Evolutionary conservation across 2,888 invertebrate species (phyloP).

Genomic region (Strigamia maritima): DNA sequence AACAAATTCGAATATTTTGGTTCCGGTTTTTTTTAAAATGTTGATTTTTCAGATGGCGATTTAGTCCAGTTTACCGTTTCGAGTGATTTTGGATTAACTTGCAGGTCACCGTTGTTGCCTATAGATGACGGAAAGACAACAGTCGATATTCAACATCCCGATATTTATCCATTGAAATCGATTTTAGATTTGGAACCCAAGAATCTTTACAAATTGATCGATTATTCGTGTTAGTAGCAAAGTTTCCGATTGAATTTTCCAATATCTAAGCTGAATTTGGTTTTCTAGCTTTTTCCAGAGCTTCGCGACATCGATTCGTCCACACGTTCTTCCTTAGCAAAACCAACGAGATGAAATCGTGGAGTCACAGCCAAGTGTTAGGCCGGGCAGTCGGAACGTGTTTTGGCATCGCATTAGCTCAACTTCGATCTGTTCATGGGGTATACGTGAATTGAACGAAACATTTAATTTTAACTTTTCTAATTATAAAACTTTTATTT

Average conservation of each 20-base stretch:
- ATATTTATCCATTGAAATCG: slow-evolving; percentile 70
- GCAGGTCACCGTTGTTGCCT: slow-evolving; percentile 58
- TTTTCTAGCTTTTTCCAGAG: slow-evolving; percentile 35
- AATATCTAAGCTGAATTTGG: background rate
- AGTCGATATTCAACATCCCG: slow-evolving; percentile 63
- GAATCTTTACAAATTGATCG: slow-evolving; percentile 63
- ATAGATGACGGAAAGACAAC: slow-evolving; percentile 53
- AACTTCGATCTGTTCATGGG: slow-evolving; percentile 72
- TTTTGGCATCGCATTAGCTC: slow-evolving; percentile 70
- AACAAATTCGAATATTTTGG: background rate
- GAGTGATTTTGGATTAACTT: slow-evolving; percentile 44
- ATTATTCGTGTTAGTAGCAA: slow-evolving; percentile 68
- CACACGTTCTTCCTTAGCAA: slow-evolving; percentile 77
- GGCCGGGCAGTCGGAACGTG: slow-evolving; percentile 47
- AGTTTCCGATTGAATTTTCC: background rate
- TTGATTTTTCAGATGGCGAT: slow-evolving; percentile 45
- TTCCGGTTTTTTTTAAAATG: too few relatives aligned
- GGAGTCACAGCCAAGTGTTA: slow-evolving; percentile 45
- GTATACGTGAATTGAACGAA: slow-evolving; percentile 51
- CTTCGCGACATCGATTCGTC: slow-evolving; percentile 57
- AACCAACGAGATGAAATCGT: slow-evolving; percentile 42
- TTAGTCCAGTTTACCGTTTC: slow-evolving; percentile 60
- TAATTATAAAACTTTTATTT: background rate
- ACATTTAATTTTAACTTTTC: background rate
- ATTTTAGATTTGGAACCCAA: slow-evolving; percentile 64